A percentile compares a stretch with the other conserved stretches of the same genome.
Conservation (phyloP, 2,797 vertebrate genomes). For the Malurus leucopterus region DNA sequence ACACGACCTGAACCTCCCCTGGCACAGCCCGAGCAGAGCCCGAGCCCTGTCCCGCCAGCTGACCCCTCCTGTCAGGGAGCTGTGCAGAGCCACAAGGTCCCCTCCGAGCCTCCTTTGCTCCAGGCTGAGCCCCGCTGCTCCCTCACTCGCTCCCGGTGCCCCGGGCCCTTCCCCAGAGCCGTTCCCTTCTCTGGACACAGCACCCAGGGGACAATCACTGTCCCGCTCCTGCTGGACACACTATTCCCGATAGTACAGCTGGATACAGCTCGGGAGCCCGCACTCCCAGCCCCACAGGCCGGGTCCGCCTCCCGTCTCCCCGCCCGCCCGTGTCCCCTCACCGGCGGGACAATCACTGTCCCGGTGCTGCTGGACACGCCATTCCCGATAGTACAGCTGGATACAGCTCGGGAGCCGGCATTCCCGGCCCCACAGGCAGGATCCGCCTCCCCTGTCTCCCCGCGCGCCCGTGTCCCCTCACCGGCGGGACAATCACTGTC, state of each 20-base stretch:
- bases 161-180: too few relatives aligned
- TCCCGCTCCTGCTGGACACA: too few relatives aligned
- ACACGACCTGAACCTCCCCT: background rate
- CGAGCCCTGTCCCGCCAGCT: background rate
- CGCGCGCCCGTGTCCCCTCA: background rate
- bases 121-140: too few relatives aligned
- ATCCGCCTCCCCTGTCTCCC: too few relatives aligned
- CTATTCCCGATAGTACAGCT: too few relatives aligned
- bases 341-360: background rate
- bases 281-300: too few relatives aligned
- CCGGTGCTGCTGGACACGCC: background rate
- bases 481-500: background rate
- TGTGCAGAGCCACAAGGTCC: accelerated
- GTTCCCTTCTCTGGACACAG: background rate
- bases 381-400: too few relatives aligned
- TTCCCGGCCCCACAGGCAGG: too few relatives aligned
- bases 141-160: background rate
- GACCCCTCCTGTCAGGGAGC: background rate
- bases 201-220: background rate
- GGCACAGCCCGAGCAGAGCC: background rate
- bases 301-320: too few relatives aligned
- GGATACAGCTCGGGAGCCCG: too few relatives aligned
- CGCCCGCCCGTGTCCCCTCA: background rate
- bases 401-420: too few relatives aligned
- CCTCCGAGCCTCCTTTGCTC: background rate